Percentiles rank a stretch among this genome's conserved stretches.
phyloP scores from a whole-genome alignment of 2,797 vertebrate genomes.

The Pangasius sanitwongsei region DNA sequence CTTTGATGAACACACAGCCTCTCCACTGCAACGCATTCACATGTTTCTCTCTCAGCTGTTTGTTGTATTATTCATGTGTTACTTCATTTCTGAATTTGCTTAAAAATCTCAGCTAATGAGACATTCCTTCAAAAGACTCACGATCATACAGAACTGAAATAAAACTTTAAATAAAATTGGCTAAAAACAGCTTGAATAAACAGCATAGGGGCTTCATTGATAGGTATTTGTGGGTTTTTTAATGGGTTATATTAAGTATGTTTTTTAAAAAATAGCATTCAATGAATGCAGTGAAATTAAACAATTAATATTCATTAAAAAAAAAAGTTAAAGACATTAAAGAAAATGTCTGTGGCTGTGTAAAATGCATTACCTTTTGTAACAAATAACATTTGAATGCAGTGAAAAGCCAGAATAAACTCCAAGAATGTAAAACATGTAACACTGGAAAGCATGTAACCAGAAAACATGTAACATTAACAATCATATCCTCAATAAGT shows the following conservation, averaged over 20 bases:
- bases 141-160: conserved; percentile 39
- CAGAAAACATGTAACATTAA: neutral
- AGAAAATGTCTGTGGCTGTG: no score
- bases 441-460: neutral
- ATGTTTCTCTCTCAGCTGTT: conserved; percentile 61
- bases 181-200: conserved; percentile 12
- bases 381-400: neutral
- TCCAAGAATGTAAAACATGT: neutral
- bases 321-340: neutral
- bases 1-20: conserved; percentile 72
- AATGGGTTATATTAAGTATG: neutral
- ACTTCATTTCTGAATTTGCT: conserved; percentile 59
- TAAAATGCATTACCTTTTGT: neutral
- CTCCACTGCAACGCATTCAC: conserved; percentile 63
- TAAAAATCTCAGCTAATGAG: conserved; percentile 61
- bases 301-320: neutral
- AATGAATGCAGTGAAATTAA: neutral
- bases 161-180: conserved; percentile 46
- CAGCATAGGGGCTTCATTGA: conserved; percentile 16
- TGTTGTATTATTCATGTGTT: conserved; percentile 75
- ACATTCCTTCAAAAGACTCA: conserved; percentile 58
- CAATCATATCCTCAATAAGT: neutral
- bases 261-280: neutral
- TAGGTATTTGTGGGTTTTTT: neutral
- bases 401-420: neutral